These are phyloP conservation scores for Pteropus rufus DNA, from an alignment of 2,797 vertebrate species.

Conservation along the genomic window DNA sequence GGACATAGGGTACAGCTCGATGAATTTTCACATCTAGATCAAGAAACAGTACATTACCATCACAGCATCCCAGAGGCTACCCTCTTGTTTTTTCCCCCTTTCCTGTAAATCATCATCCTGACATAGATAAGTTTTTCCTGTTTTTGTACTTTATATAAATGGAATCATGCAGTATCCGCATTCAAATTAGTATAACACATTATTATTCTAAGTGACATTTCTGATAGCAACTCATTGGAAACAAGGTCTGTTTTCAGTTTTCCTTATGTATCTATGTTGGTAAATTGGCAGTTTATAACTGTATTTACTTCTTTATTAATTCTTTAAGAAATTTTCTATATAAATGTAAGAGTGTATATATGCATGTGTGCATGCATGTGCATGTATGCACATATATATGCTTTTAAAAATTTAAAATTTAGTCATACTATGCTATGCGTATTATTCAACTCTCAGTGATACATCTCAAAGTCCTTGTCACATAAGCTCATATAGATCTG, in stretches of 20 bases:
- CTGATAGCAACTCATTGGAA: not conserved
- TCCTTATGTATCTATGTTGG: not conserved
- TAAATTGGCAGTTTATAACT: not conserved
- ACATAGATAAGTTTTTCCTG: not conserved
- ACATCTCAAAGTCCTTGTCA: rapidly evolving
- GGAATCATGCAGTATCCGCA: not conserved
- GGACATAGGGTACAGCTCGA: not conserved
- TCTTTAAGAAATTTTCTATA: not conserved
- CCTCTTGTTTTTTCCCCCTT: not conserved
- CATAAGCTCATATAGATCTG: too few species aligned
- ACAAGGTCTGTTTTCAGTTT: conserved; percentile 39
- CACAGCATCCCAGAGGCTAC: not conserved
- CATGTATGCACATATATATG: not conserved
- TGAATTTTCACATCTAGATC: not conserved
- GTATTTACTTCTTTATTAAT: not conserved
- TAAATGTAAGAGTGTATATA: not conserved
- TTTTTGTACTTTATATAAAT: not conserved
- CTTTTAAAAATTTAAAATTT: not conserved
- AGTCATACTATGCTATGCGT: not conserved
- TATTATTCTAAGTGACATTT: not conserved
- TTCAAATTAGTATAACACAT: not conserved
- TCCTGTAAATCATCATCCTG: not conserved
- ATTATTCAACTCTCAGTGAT: not conserved
- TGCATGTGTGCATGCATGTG: too few species aligned
- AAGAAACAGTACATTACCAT: not conserved